Percentiles rank a stretch among this genome's conserved stretches.
Conservation (phyloP, 2,797 vertebrate genomes). For the Lerista edwardsae region DNA sequence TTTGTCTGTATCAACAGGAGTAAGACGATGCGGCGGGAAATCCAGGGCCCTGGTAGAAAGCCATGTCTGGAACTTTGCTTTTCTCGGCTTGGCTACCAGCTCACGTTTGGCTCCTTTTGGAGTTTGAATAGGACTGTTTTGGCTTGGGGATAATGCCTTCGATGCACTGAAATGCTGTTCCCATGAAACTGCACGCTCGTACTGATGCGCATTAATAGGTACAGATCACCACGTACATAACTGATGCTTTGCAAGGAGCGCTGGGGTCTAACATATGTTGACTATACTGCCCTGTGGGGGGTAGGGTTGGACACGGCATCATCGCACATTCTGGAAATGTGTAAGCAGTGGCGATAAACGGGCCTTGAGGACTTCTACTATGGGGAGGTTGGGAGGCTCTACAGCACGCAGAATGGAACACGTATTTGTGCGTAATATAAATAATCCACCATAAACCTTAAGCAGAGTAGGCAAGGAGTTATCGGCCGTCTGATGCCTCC, state of each 20-base stretch:
- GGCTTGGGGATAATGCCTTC: conserved; percentile 6
- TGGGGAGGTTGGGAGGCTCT: background rate
- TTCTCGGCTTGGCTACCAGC: conserved; percentile 19
- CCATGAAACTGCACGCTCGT: background rate
- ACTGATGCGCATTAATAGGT: conserved; percentile 15
- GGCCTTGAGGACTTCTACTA: background rate
- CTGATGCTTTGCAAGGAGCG: background rate
- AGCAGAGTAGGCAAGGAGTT: background rate
- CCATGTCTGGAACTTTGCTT: conserved; percentile 42
- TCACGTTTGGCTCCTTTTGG: conserved; percentile 36
- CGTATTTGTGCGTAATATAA: background rate
- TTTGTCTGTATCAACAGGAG: conserved; percentile 30
- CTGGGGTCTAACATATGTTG: background rate
- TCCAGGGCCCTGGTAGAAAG: conserved; percentile 18
- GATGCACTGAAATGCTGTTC: background rate
- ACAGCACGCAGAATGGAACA: background rate
- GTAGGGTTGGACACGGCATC: background rate
- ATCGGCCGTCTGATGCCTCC: background rate
- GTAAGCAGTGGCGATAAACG: background rate
- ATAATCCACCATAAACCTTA: background rate
- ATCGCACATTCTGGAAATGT: background rate
- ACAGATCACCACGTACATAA: conserved; percentile 1
- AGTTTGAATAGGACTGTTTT: conserved; percentile 15
- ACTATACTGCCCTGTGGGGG: background rate
- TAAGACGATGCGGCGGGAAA: conserved; percentile 15